These are phyloP conservation scores for Formica selysi DNA, from an alignment of 1,140 invertebrate species.

Conservation along the genomic window DNA sequence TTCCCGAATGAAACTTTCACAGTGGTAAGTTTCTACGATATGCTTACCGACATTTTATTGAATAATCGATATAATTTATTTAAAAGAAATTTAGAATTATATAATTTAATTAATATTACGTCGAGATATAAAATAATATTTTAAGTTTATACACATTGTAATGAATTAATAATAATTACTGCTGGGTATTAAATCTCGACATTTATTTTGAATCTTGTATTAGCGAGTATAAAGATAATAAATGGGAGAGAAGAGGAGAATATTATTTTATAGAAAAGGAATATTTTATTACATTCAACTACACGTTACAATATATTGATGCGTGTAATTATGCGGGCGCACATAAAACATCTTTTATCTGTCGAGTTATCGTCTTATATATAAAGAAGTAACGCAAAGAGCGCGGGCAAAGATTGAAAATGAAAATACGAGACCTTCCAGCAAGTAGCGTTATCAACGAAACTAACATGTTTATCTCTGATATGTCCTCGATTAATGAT, in stretches of 20 bases:
- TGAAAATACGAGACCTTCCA: slow-evolving; percentile 13
- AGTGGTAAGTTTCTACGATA: no score
- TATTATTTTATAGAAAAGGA: slow-evolving; percentile 73
- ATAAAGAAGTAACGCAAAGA: slow-evolving; percentile 34
- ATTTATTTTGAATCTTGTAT: neutral
- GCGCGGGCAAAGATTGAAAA: slow-evolving; percentile 16
- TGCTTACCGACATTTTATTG: no score
- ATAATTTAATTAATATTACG: neutral
- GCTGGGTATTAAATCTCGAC: neutral
- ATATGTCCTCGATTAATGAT: slow-evolving; percentile 81
- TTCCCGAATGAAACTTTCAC: no score
- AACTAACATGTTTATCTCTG: slow-evolving; percentile 67
- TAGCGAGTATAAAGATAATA: neutral
- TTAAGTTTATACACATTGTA: neutral
- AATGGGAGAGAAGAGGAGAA: neutral
- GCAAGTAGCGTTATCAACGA: slow-evolving; percentile 4
- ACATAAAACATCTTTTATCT: neutral
- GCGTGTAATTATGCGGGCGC: slow-evolving; percentile 63
- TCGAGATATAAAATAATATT: neutral
- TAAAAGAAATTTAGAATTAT: neutral
- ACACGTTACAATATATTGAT: slow-evolving; percentile 77
- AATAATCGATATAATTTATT: slow-evolving; percentile 5
- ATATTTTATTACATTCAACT: slow-evolving; percentile 83
- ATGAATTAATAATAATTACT: neutral
- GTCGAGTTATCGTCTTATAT: neutral